Evolutionary conservation across 1,140 invertebrate species (phyloP).

Genomic region (Microplitis mediator): DNA sequence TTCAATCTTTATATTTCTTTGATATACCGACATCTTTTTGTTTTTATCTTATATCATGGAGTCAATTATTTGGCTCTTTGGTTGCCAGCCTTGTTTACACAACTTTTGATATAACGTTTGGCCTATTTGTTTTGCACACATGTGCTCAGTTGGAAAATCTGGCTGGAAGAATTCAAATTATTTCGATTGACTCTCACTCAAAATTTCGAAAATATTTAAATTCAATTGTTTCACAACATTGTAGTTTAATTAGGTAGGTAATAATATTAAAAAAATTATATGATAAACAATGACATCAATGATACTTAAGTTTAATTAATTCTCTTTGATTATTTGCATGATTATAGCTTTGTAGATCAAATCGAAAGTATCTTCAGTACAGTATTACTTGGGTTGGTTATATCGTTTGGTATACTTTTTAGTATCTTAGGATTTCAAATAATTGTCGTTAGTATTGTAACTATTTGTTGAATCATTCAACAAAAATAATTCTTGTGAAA

Average conservation of each 20-base stretch:
- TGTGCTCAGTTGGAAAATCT: slow-evolving; percentile 23
- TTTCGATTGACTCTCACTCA: background rate
- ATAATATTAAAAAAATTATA: background rate
- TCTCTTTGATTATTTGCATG: background rate
- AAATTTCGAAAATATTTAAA: background rate
- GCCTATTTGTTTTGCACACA: slow-evolving; percentile 6
- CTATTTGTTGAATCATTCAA: too few relatives aligned
- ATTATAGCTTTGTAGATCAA: background rate
- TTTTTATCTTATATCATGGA: background rate
- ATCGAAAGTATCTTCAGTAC: background rate
- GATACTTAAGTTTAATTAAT: background rate
- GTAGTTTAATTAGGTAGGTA: slow-evolving; percentile 2
- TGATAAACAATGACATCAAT: background rate
- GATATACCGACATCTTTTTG: background rate
- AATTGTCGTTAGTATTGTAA: background rate
- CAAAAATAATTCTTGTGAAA: too few relatives aligned
- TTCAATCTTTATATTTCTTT: slow-evolving; percentile 11
- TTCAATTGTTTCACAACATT: background rate
- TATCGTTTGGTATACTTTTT: background rate
- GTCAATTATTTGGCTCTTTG: background rate
- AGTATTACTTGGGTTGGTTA: background rate
- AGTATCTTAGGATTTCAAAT: background rate
- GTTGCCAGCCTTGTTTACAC: background rate
- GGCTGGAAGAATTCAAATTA: background rate
- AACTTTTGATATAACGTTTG: slow-evolving; percentile 6